phyloP scores from a whole-genome alignment of 2,888 invertebrate genomes.

The Argyra leucocephala region DNA sequence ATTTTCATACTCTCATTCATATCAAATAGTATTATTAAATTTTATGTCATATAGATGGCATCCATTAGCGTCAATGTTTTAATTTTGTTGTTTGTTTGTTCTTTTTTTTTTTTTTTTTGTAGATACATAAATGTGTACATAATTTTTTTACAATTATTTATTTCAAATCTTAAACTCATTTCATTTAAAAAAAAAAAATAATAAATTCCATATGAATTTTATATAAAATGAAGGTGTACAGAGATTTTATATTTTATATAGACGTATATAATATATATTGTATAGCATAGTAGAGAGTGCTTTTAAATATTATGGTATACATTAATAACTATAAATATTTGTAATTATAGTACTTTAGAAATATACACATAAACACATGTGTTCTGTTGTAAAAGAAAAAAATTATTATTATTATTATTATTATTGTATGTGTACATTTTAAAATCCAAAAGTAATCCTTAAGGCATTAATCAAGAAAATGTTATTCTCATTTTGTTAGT shows the following conservation, averaged over 20 bases:
- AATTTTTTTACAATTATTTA: not conserved
- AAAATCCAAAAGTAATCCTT: not conserved
- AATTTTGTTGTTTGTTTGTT: no score
- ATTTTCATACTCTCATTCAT: not conserved
- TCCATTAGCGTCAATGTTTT: not conserved
- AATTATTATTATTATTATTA: constrained; percentile 1
- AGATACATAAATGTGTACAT: not conserved
- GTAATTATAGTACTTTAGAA: not conserved
- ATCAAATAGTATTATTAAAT: constrained; percentile 6
- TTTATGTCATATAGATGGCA: not conserved
- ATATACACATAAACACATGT: not conserved
- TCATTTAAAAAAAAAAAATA: not conserved
- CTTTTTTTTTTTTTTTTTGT: no score
- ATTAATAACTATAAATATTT: not conserved
- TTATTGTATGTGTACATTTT: no score
- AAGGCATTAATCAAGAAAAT: constrained; percentile 1
- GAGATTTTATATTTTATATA: not conserved
- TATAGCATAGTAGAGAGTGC: not conserved
- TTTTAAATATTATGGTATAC: not conserved
- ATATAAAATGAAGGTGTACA: not conserved
- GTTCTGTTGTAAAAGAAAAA: not conserved
- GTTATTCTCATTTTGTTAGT: not conserved
- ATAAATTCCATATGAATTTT: not conserved
- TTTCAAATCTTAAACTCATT: not conserved
- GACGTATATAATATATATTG: not conserved